Evolutionary conservation across 2,113 vertebrate genomes (phyloP).

Genomic region (Rutilus rutilus): DNA sequence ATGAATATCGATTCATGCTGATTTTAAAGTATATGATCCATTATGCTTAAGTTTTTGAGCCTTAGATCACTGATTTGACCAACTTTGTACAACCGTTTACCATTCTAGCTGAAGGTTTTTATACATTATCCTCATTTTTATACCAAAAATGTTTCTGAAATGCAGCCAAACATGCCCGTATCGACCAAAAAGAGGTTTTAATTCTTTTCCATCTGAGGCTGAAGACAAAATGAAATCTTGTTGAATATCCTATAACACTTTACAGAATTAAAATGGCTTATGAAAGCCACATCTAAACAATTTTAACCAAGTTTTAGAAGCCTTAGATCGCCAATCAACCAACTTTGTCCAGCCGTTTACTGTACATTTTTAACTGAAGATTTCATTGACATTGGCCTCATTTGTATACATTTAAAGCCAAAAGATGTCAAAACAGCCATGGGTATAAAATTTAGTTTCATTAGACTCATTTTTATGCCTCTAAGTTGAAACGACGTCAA

Average conservation of each 20-base stretch:
- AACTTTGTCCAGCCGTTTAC: background rate
- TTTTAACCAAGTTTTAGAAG: background rate
- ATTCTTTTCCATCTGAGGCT: background rate
- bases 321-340: background rate
- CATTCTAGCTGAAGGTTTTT: background rate
- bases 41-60: background rate
- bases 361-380: too few species aligned
- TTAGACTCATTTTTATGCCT: background rate
- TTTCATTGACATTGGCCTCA: background rate
- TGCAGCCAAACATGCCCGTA: background rate
- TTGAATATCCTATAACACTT: background rate
- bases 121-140: background rate
- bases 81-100: background rate
- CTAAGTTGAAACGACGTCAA: background rate
- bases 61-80: background rate
- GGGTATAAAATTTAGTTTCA: background rate
- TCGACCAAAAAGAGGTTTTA: too few species aligned
- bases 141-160: background rate
- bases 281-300: background rate
- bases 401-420: background rate
- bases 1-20: background rate
- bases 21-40: background rate
- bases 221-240: background rate
- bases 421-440: background rate
- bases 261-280: background rate